Evolutionary conservation across 2,797 vertebrate genomes (phyloP).

Genomic region (Cercopithecus neglectus): DNA sequence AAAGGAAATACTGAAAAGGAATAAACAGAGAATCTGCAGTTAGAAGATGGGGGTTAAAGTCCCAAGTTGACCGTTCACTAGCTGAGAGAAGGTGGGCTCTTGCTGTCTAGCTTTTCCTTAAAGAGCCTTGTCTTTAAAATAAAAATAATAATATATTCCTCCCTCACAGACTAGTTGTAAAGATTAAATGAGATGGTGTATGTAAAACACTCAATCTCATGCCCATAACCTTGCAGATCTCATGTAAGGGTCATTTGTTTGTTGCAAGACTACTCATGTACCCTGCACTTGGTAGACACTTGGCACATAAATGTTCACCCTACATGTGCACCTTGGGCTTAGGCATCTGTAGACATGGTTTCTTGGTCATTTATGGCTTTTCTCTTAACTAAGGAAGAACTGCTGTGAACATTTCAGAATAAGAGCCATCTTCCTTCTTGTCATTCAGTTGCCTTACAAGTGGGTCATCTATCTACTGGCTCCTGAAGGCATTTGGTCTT

Average conservation of each 20-base stretch:
- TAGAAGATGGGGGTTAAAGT: neutral
- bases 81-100: neutral
- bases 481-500: neutral
- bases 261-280: no score
- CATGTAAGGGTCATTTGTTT: neutral
- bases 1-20: neutral
- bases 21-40: neutral
- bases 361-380: neutral
- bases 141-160: neutral
- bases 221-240: neutral
- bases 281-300: neutral
- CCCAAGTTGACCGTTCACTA: neutral
- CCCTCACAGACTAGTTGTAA: neutral
- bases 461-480: neutral
- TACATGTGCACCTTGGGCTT: neutral
- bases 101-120: neutral
- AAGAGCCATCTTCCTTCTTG: neutral
- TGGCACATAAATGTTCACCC: neutral
- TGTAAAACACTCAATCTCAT: neutral
- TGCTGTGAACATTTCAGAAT: neutral
- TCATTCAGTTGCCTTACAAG: neutral
- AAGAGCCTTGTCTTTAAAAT: neutral
- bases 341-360: neutral
- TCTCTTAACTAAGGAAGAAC: neutral
- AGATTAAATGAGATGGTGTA: neutral